These are phyloP conservation scores for Stictocephala bisonia DNA, from an alignment of 2,888 invertebrate genomes.

Conservation along the genomic window DNA sequence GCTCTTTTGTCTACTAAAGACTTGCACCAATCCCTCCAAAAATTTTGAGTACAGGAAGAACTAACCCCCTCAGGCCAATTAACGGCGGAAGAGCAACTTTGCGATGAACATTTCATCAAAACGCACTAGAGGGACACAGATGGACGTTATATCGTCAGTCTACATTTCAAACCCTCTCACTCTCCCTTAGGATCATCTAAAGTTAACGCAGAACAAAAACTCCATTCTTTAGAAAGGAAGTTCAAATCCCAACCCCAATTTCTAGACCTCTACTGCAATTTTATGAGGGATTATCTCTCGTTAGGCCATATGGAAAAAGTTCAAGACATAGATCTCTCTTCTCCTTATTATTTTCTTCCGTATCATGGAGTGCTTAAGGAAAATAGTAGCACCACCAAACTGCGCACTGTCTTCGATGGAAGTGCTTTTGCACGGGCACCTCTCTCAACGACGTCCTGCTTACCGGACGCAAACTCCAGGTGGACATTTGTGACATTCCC, in stretches of 20 bases:
- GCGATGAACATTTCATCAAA: background rate
- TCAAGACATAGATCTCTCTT: too few species aligned
- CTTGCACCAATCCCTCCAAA: background rate
- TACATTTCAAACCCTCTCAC: background rate
- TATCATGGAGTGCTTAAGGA: background rate
- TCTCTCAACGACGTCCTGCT: conserved; percentile 10
- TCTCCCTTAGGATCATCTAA: background rate
- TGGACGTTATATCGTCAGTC: background rate
- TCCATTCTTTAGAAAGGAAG: background rate
- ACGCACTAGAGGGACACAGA: background rate
- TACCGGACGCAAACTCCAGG: background rate
- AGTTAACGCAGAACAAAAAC: background rate
- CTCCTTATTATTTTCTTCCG: background rate
- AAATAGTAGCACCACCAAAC: background rate
- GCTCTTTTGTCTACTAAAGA: background rate
- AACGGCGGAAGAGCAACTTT: background rate
- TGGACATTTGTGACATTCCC: conserved; percentile 20
- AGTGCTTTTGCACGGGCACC: background rate
- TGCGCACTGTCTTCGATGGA: background rate
- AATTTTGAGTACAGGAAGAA: conserved; percentile 6
- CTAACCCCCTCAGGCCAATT: background rate
- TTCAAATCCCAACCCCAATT: background rate
- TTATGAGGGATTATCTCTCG: background rate
- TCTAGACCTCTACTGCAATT: background rate
- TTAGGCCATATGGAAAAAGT: background rate